Evolutionary conservation across 2,797 vertebrate genomes (phyloP).

Genomic region (Ptychobarbus kaznakovi): DNA sequence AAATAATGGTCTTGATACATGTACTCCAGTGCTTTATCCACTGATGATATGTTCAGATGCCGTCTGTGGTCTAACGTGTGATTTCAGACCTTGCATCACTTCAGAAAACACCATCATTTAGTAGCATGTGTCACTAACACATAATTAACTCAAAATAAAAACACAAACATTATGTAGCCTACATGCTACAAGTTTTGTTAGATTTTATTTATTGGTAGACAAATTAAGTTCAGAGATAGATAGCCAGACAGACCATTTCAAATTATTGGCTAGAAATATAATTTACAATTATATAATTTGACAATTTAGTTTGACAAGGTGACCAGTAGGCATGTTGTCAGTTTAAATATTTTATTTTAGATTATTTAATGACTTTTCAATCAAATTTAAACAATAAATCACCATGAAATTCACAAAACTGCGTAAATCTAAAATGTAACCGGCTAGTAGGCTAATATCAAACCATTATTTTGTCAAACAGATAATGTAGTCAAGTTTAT

Average conservation of each 20-base stretch:
- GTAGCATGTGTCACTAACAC: neutral
- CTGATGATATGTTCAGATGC: neutral
- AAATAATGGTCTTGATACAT: neutral
- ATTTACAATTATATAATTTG: neutral
- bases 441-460: neutral
- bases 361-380: neutral
- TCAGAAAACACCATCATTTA: neutral
- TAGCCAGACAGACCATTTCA: neutral
- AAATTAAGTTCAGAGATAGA: neutral
- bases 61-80: neutral
- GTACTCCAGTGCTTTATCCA: neutral
- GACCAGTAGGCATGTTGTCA: neutral
- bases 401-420: neutral
- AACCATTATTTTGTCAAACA: neutral
- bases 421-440: no score
- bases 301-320: neutral
- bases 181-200: neutral
- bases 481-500: no score
- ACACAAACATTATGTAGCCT: neutral
- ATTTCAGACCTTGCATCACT: neutral
- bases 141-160: neutral
- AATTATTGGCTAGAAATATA: neutral
- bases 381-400: neutral
- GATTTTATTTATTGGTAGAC: neutral
- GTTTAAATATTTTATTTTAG: neutral